Evolutionary conservation across 2,113 vertebrate species (phyloP).

Genomic region (rat (Rattus norvegicus)): DNA sequence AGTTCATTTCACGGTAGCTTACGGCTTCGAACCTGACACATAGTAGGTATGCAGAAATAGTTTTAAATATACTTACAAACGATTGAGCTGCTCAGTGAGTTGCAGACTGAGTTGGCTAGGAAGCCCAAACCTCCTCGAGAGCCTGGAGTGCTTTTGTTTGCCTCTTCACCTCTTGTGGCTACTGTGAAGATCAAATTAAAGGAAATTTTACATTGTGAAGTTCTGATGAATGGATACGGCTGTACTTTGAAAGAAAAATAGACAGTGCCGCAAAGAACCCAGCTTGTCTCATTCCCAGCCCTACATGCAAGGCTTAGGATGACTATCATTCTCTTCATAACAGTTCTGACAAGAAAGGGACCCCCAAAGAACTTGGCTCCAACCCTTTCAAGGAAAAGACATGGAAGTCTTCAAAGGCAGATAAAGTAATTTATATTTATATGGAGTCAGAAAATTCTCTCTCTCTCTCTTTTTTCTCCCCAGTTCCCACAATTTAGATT

Average conservation of each 20-base stretch:
- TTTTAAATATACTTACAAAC: too few relatives aligned
- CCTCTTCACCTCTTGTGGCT: not conserved
- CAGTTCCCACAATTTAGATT: slow-evolving; percentile 79
- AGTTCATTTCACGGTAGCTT: not conserved
- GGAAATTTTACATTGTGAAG: not conserved
- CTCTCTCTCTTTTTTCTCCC: not conserved
- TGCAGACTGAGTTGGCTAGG: not conserved
- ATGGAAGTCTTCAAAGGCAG: slow-evolving; percentile 79
- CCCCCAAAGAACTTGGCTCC: slow-evolving; percentile 67
- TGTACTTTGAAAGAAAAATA: not conserved
- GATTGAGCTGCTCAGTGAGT: not conserved
- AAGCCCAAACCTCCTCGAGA: not conserved
- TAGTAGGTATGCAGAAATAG: not conserved
- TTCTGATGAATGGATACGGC: not conserved
- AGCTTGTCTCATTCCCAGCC: not conserved
- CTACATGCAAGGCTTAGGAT: not conserved
- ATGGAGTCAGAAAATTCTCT: slow-evolving; percentile 73
- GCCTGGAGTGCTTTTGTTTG: not conserved
- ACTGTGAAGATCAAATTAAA: not conserved
- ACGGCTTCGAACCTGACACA: not conserved
- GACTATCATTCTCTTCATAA: slow-evolving; percentile 1
- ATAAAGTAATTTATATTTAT: slow-evolving; percentile 80
- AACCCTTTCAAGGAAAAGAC: slow-evolving; percentile 60
- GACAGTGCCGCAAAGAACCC: not conserved
- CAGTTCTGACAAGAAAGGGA: slow-evolving; percentile 58